Evolutionary conservation across 2,888 invertebrate species (phyloP), one percentile per base, ranked within the genome.

Genomic region (Melangyna quadrimaculata): DNA sequence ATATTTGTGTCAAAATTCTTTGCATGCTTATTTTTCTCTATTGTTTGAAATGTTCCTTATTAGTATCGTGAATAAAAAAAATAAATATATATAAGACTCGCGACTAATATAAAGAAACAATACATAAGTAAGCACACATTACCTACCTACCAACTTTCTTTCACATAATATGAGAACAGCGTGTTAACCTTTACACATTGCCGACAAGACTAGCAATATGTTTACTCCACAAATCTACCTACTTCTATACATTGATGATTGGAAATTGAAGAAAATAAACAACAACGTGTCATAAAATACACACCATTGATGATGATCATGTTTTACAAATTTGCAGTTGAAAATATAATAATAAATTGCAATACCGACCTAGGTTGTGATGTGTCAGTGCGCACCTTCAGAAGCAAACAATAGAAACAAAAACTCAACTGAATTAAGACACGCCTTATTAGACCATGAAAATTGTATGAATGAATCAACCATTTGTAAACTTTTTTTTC

Each of bases 61-160:
- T 22, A 55, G 5, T 17, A 19, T 17, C 8, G 8, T 8, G 2
- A 17, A 55, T 51, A 12, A 48, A 51, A 17, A 45, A 40, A 51
- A 53, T n/a, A n/a, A n/a, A n/a, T n/a, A n/a, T n/a, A n/a, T n/a
- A n/a, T n/a, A n/a, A 53, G 53, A 22, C 14, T 29, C 14, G 1
- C 17, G 0, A 17, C 14, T 19, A 9, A 48, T 22, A 48, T 10
- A 45, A 43, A 32, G 7, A n/a, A 8, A 7, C 14, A 43, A 9
- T 43, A 55, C n/a, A n/a, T n/a, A n/a, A n/a, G n/a, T 17, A 71
- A 29, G 35, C 12, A 35, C 5, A 24, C 8, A 45, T n/a, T n/a
- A n/a, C n/a, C n/a, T n/a, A 14, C 10, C 48, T 27, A 45, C 40
- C 12, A 51, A 70, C 77, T 77, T 70, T 77, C 77, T 77, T 59